Base-by-base conservation (phyloP, 2,113 vertebrate genomes). In the Taxidea taxus region DNA sequence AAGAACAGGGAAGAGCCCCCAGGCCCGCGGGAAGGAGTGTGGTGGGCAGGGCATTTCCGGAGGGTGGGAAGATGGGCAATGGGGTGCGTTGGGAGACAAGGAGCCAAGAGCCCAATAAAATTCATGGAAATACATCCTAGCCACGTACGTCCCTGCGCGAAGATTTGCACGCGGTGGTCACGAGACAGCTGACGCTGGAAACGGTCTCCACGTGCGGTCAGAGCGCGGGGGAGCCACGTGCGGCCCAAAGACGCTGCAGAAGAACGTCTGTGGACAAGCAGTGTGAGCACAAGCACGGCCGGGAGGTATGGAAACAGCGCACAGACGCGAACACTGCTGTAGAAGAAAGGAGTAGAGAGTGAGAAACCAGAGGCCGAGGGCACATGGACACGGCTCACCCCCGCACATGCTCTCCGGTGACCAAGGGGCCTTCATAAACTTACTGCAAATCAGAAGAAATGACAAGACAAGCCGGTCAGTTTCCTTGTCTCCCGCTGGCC, bases 401-500 rank as follows among this genome's bases (percentile, higher is more conserved):
- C 72, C 1, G 1, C 93, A 89, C 34, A 94, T 81, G 95, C 94
- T 58, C 42, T 44, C 81, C 74, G 62, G 78, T 13, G 77, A 4
- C 86, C 16, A 1, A 31, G 14, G 12, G 31, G 16, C n/a, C 10
- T 11, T 23, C 2, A 1, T 1, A 29, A 7, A 7, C 37, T 0
- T 0, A 51, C 87, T 54, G 78, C 25, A 92, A 90, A 91, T 96
- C 96, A 88, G 78, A 93, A 94, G 49, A 31, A 21, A 70, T 58
- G 56, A 91, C 95, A 78, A 87, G 97, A 96, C 60, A 97, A 94
- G 97, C 51, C 20, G 47, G 93, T 83, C 25, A 37, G 90, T 62
- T 49, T 95, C 58, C 96, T 75, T 6, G 72, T 93, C 92, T 87
- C 91, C 27, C 85, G 80, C 91, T 89, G 95, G 88, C 0, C 2